Conservation (phyloP, 2,113 vertebrate species). For the Glaucomys volans region DNA sequence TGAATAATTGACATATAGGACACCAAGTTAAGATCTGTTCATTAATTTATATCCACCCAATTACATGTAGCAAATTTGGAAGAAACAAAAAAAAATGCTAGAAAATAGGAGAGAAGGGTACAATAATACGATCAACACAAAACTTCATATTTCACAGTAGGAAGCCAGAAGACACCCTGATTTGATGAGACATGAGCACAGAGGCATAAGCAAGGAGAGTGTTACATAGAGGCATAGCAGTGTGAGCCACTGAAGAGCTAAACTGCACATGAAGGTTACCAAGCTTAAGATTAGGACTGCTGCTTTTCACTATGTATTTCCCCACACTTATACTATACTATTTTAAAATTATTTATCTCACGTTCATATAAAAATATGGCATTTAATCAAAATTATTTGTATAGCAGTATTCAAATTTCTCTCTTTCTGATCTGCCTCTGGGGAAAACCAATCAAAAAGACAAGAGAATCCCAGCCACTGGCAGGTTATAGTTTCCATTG, state of each 20-base stretch:
- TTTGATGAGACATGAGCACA: background rate
- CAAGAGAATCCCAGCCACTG: background rate
- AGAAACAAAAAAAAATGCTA: background rate
- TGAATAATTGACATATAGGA: background rate
- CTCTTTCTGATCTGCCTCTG: background rate
- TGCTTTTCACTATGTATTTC: background rate
- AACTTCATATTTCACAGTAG: background rate
- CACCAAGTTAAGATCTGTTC: conserved; percentile 14
- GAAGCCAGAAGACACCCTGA: background rate
- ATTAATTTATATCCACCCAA: conserved; percentile 75
- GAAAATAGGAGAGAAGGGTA: background rate
- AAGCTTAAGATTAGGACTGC: background rate
- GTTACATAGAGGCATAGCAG: background rate
- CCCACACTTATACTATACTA: background rate
- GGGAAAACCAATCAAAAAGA: background rate
- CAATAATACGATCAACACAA: background rate
- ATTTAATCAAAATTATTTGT: background rate
- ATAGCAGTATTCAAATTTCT: background rate
- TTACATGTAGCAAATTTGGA: conserved; percentile 81
- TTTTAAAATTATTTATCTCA: conserved; percentile 4
- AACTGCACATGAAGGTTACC: background rate
- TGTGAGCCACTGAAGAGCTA: background rate
- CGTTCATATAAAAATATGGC: background rate
- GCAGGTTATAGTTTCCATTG: background rate
- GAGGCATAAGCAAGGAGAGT: background rate